Conservation (phyloP, 2,888 invertebrate species). For the Melangyna quadrimaculata region DNA sequence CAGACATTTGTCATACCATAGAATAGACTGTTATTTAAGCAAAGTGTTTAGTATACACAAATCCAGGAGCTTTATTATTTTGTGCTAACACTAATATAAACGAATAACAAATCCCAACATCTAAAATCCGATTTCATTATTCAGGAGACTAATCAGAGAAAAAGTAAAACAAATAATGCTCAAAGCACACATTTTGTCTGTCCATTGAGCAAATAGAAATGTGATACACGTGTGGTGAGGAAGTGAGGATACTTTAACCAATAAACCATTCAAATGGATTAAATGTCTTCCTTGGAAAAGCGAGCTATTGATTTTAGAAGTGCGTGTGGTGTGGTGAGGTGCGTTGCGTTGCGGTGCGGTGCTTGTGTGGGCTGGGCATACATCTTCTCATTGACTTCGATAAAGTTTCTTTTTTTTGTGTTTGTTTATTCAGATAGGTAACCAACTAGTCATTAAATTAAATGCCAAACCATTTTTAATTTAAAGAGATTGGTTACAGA, state of each 20-base stretch:
- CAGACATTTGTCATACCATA: not conserved
- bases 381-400: too few relatives aligned
- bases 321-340: not conserved
- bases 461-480: too few relatives aligned
- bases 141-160: not conserved
- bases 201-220: not conserved
- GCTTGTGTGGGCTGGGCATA: not conserved
- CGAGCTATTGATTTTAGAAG: too few relatives aligned
- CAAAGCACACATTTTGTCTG: not conserved
- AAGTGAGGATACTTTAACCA: not conserved
- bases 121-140: not conserved
- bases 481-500: too few relatives aligned
- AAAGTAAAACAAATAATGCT: not conserved
- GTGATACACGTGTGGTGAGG: not conserved
- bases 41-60: not conserved
- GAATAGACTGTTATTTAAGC: not conserved
- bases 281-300: not conserved
- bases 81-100: not conserved
- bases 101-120: not conserved
- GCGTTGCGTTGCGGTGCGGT: not conserved
- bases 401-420: too few relatives aligned
- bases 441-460: too few relatives aligned
- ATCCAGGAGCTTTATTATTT: not conserved
- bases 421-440: too few relatives aligned
- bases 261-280: conserved; percentile 3